Percentiles rank a stretch among this genome's conserved stretches.
phyloP scores from a whole-genome alignment of 2,113 vertebrate genomes.

The Dicerorhinus sumatrensis region DNA sequence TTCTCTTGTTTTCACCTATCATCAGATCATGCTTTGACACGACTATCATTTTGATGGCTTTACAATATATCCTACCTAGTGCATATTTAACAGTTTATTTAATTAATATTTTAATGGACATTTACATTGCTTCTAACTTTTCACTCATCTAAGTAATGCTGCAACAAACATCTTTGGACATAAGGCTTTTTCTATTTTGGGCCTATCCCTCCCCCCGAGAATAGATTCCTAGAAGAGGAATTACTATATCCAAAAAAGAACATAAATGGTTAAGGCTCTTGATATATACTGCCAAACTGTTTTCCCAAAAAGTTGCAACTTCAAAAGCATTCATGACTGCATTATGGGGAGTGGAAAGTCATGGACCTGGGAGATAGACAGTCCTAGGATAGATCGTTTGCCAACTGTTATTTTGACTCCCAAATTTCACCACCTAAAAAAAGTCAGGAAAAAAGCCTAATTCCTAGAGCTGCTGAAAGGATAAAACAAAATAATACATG shows the following conservation, averaged over 20 bases:
- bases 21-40: neutral
- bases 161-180: neutral
- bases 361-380: neutral
- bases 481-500: neutral
- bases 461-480: neutral
- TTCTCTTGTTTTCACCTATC: neutral
- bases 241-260: neutral
- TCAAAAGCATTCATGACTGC: neutral
- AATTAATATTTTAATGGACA: neutral
- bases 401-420: neutral
- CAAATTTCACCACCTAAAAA: neutral
- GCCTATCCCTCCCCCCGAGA: neutral
- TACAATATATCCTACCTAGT: neutral
- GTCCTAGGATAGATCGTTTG: neutral
- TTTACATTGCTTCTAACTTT: neutral
- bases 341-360: neutral
- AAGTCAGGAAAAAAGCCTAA: neutral
- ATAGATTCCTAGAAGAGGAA: slow-evolving; percentile 24
- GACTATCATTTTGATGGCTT: neutral
- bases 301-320: neutral
- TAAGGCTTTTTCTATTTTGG: neutral
- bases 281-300: neutral
- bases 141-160: slow-evolving; percentile 9
- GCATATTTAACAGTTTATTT: slow-evolving; percentile 37
- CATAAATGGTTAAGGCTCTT: neutral